Evolutionary conservation across 2,888 invertebrate genomes (phyloP), one percentile per base, ranked within the genome.

Genomic region (Eumacrocentrus americanus): DNA sequence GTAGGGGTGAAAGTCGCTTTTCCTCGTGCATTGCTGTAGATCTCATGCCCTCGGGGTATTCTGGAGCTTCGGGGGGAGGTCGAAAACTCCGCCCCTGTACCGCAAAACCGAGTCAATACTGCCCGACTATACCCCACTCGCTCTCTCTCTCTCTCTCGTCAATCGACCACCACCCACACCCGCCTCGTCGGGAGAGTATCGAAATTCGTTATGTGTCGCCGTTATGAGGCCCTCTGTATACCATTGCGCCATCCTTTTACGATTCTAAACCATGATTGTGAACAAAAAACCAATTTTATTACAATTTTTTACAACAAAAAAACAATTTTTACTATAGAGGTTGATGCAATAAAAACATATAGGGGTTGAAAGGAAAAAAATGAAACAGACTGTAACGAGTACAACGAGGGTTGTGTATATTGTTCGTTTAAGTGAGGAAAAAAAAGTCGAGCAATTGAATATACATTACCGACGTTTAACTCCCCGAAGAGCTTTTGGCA

Each of bases 21-120:
- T 47, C 14, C 42, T 58, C 58, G 47, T 35, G 23, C 40, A 46
- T 25, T 52, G 14, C 51, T 48, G 38, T 51, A 29, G 18, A 25
- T 12, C 29, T 50, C 29, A 35, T 12, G 29, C 18, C 7, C 20
- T 4, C 35, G 46, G 38, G 40, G 57, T 46, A 56, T 42, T 47
- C 57, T 54, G 35, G 20, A 55, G 64, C 44, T 60, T 63, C 58
- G 62, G 57, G 66, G 58, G 66, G 67, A 69, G 66, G 67, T 72
- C 74, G 73, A 75, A 79, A 79, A 78, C 80, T 77, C 80, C 80
- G 80, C 79, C 80, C 74, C 71, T 72, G 66, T 69, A 72, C 72
- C 71, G 71, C 71, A 69, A 74, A 75, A 70, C 69, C 79, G 75
- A 80, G 80, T 80, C 80, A 72, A 80, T 80, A 80, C 77, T 69